Base-by-base conservation (phyloP, 1,140 invertebrate species). In the Drosophila orena region DNA sequence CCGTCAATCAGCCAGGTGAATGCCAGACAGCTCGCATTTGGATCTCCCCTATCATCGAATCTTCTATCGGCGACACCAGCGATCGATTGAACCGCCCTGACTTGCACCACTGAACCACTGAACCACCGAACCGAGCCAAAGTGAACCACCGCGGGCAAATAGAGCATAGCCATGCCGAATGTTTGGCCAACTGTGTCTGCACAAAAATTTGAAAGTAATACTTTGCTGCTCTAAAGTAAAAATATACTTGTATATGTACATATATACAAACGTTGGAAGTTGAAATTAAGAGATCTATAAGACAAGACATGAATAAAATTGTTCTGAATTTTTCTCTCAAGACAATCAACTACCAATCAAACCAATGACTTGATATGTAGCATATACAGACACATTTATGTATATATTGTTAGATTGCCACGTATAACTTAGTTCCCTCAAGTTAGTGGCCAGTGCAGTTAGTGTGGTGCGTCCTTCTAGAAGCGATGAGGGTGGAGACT, bases 181-280 rank as follows among this genome's bases (percentile, higher is more conserved):
- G 71, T 78, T 76, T 84, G 80, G 47, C 80, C 76, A 83, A 79
- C 76, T 84, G 76, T 84, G 54, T 72, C 81, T 62, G 65, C 65
- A 40, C 35, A 43, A 35, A 53, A 68, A 79, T 85, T 84, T 77
- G 74, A 81, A 85, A 86, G 74, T 69, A 47, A 73, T 71, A 43
- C 43, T 20, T 56, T 6, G 11, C 7, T n/a, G 1, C 5, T 49
- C 8, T 4, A 17, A 20, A 34, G 35, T 2, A 50, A 35, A 20
- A 20, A 52, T 35, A 17, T 2, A 12, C 11, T 7, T 11, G 8
- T 35, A 15, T 27, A 11, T 35, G 27, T 27, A 0, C 8, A 1
- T 20, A 11, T 10, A 10, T 30, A 8, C 7, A 8, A 30, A 8
- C 2, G 30, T 30, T 10, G 3, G 14, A n/a, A 15, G 46, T 30